Percentiles rank a stretch among this genome's conserved stretches.
Evolutionary conservation across 2,113 vertebrate genomes (phyloP).

Genomic region (Oreochromis tanganicae): DNA sequence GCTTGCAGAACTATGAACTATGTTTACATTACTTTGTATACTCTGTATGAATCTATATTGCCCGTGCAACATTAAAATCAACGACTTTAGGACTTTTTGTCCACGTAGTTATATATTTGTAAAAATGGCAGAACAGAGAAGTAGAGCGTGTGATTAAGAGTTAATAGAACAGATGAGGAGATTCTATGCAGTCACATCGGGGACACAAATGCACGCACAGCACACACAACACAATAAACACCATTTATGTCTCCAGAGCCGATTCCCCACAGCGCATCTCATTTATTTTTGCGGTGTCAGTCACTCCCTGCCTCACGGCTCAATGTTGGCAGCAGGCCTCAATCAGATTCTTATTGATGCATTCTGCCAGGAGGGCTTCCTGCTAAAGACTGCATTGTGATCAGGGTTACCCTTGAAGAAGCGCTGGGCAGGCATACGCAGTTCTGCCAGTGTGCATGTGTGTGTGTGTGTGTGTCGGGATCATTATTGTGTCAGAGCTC

Average conservation of each 20-base stretch:
- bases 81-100: background rate
- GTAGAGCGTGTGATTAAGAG: background rate
- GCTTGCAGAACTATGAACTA: background rate
- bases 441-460: background rate
- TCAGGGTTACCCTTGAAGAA: background rate
- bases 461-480: background rate
- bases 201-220: background rate
- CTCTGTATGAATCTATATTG: background rate
- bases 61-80: background rate
- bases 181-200: background rate
- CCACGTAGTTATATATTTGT: background rate
- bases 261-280: slow-evolving; percentile 2
- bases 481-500: slow-evolving; percentile 56
- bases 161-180: background rate
- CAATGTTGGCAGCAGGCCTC: slow-evolving; percentile 38
- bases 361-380: background rate
- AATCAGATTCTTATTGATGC: slow-evolving; percentile 46
- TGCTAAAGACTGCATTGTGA: slow-evolving; percentile 20
- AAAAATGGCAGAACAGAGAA: background rate
- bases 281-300: slow-evolving; percentile 21
- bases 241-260: background rate
- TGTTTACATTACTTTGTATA: background rate
- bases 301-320: slow-evolving; percentile 24
- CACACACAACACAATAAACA: background rate
- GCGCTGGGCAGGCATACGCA: slow-evolving; percentile 6